phyloP scores from a whole-genome alignment of 2,797 vertebrate genomes.

The Takifugu ocellatus region DNA sequence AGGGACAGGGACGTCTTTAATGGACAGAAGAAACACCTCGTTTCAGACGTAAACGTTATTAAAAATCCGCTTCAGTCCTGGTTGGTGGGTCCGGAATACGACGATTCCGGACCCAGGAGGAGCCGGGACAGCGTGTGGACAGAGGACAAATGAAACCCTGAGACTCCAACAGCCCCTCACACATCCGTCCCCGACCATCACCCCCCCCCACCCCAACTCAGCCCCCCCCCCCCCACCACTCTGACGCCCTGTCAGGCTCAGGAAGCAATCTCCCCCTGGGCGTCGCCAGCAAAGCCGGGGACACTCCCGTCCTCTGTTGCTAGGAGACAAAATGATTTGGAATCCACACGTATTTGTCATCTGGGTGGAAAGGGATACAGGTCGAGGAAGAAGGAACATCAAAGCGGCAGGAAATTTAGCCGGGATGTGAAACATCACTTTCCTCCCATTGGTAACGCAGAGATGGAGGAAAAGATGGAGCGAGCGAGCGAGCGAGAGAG shows the following conservation, averaged over 20 bases:
- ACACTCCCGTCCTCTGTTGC: slow-evolving; percentile 26
- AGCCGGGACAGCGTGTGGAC: too few relatives aligned
- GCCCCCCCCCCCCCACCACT: slow-evolving; percentile 34
- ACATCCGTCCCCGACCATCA: slow-evolving; percentile 11
- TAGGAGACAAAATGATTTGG: slow-evolving; percentile 52
- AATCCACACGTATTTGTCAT: slow-evolving; percentile 51
- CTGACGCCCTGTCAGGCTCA: slow-evolving; percentile 18
- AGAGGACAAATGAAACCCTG: too few relatives aligned
- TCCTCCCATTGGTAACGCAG: slow-evolving; percentile 41
- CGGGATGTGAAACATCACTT: slow-evolving; percentile 48
- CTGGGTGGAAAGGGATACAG: slow-evolving; percentile 25
- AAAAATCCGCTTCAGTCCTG: too few relatives aligned
- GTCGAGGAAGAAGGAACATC: slow-evolving; percentile 52
- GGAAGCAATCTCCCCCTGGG: slow-evolving; percentile 26
- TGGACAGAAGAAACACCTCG: too few relatives aligned
- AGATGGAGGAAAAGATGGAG: slow-evolving; percentile 35
- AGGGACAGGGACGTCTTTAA: too few relatives aligned
- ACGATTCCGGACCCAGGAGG: too few relatives aligned
- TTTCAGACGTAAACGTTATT: too few relatives aligned
- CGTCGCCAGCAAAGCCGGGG: slow-evolving; percentile 1
- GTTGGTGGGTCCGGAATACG: too few relatives aligned
- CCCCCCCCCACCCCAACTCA: slow-evolving; percentile 13
- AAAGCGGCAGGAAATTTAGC: slow-evolving; percentile 56
- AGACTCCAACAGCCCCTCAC: not conserved
- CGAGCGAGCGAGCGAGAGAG: not conserved